Percentiles rank a stretch among this genome's conserved stretches.
Conservation (phyloP, 2,888 invertebrate species). For the Odontomyia ornata region DNA sequence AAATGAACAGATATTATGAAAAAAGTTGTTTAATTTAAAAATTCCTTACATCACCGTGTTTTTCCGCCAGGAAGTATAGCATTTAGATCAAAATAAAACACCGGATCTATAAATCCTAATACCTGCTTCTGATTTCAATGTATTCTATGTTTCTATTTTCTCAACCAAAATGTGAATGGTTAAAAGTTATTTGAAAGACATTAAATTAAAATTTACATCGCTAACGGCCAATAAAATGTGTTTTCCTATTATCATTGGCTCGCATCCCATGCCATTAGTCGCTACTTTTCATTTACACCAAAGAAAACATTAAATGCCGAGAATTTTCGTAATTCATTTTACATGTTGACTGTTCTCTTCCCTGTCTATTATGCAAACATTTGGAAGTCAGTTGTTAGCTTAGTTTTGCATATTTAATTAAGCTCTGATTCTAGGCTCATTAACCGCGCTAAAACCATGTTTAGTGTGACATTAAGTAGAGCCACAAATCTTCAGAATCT, state of each 20-base stretch:
- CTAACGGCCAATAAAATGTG: constrained; percentile 2
- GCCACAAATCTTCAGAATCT: constrained; percentile 29
- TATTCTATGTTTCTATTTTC: too few relatives aligned
- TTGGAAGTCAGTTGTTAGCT: neutral
- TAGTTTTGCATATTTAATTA: constrained; percentile 34
- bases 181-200: neutral
- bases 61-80: too few relatives aligned
- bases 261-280: constrained; percentile 18
- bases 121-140: too few relatives aligned
- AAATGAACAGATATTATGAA: too few relatives aligned
- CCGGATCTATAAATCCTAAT: too few relatives aligned
- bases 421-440: constrained; percentile 21
- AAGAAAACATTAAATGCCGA: constrained; percentile 1
- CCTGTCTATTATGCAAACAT: constrained; percentile 8
- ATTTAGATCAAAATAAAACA: too few relatives aligned
- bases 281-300: constrained; percentile 9
- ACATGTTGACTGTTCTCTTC: neutral
- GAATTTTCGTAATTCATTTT: neutral
- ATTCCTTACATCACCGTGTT: too few relatives aligned
- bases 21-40: too few relatives aligned
- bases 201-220: constrained; percentile 7
- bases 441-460: constrained; percentile 18
- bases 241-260: too few relatives aligned
- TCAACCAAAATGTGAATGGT: too few relatives aligned
- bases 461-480: constrained; percentile 31